Evolutionary conservation across 2,797 vertebrate species (phyloP), one percentile per base, ranked within the genome.

Genomic region (Gymnodraco acuticeps): DNA sequence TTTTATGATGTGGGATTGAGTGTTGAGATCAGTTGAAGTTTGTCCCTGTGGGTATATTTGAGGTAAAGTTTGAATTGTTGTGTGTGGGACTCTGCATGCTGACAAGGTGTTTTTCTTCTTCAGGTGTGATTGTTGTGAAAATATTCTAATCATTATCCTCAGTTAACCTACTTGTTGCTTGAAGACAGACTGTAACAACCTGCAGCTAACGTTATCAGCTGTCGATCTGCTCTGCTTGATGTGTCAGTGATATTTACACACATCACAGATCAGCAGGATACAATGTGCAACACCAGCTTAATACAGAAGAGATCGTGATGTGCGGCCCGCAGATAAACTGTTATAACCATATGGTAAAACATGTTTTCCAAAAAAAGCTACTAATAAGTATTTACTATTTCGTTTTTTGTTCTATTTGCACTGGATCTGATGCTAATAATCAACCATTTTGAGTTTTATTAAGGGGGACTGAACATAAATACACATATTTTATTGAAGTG

Each of bases 101-200:
- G 89, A 92, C 82, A 48, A 3, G 0, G 15, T 81, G 70, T 59
- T 85, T 90, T 89, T 87, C 77, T 31, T n/a, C 73, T 81, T 87
- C 70, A 71, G 76, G 77, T 65, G 38, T 75, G 77, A 63, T 89
- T 94, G 92, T 94, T 94, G 85, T 93, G 92, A 83, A 79, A 93
- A 93, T 92, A 90, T 1, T 46, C 12, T 78, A 81, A 92, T 93
- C 85, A n/a, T 60, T 70, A 48, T 38, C 33, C 33, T 38, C 33
- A 38, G 33, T 38, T 38, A 38, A 8, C 76, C 62, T 72, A 41
- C 62, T 72, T 55, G 62, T 41, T 64, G 48, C 71, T 71, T 64
- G 16, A 78, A 82, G 72, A 64, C 84, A 47, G 58, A 87, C 73
- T 70, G 79, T 66, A 88, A 68, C 86, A 80, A 82, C 73, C 79